Percentiles rank a stretch among this genome's conserved stretches.
These are phyloP conservation scores for Sinocyclocheilus anophthalmus DNA, from an alignment of 2,113 vertebrate genomes.

Conservation along the genomic window DNA sequence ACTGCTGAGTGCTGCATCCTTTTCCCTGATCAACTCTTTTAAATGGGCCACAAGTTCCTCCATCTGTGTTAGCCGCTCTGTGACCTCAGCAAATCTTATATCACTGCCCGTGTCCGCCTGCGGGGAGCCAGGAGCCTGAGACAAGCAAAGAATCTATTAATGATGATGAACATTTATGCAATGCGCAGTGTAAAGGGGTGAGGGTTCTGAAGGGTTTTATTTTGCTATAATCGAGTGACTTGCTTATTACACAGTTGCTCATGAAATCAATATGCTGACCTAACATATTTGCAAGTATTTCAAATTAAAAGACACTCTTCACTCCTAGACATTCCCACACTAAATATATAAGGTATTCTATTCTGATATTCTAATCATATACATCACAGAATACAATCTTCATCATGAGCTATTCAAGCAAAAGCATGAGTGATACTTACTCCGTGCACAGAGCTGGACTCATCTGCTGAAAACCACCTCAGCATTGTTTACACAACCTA, in stretches of 20 bases:
- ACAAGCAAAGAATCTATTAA: background rate
- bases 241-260: background rate
- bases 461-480: conserved; percentile 56
- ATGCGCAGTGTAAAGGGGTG: background rate
- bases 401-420: background rate
- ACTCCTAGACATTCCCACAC: background rate
- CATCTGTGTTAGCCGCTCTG: conserved; percentile 79
- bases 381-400: too few species aligned
- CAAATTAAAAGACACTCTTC: background rate
- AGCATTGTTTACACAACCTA: conserved; percentile 47
- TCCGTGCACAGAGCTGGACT: conserved; percentile 33
- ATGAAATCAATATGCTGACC: background rate
- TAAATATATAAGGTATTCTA: background rate
- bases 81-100: conserved; percentile 70
- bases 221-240: too few species aligned
- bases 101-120: conserved; percentile 33
- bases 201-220: too few species aligned
- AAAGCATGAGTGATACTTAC: conserved; percentile 20
- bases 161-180: background rate
- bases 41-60: conserved; percentile 85
- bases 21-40: conserved; percentile 86
- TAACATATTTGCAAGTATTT: background rate
- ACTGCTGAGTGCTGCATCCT: conserved; percentile 77
- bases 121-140: conserved; percentile 72
- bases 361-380: background rate